Percentiles rank a stretch among this genome's conserved stretches.
phyloP scores from a whole-genome alignment of 2,113 vertebrate species.

The Chaetorhynchus papuensis region DNA sequence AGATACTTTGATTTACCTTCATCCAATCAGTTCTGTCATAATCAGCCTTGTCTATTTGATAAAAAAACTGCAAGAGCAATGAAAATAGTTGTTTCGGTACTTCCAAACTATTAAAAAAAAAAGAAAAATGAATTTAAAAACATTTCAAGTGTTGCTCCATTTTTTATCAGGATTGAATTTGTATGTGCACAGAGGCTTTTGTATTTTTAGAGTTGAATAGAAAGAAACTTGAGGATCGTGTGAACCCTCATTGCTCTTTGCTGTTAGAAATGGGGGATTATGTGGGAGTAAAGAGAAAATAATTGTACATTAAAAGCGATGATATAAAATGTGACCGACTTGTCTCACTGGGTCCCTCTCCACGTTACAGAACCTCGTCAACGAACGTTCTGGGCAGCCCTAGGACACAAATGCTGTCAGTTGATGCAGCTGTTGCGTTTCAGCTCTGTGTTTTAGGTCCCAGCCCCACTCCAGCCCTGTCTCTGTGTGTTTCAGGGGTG shows the following conservation, averaged over 20 bases:
- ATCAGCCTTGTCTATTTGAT: not conserved
- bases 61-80: not conserved
- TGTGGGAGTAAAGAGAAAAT: not conserved
- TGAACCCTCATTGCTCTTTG: not conserved
- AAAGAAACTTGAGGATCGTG: not conserved
- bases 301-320: not conserved
- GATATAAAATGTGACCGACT: not conserved
- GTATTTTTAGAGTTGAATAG: not conserved
- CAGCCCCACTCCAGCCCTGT: not conserved
- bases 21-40: not conserved
- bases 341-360: rapidly evolving
- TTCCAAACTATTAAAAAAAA: not conserved
- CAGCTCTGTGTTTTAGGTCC: rapidly evolving
- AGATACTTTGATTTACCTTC: not conserved
- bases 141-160: not conserved
- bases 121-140: not conserved
- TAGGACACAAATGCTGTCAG: not conserved
- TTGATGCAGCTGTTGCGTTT: rapidly evolving
- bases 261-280: not conserved
- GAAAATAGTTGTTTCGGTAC: not conserved
- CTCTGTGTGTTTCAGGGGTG: slow-evolving; percentile 42
- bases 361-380: not conserved
- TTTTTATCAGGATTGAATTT: not conserved
- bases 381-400: rapidly evolving
- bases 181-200: not conserved